Evolutionary conservation across 2,113 vertebrate species (phyloP), one percentile per base, ranked within the genome.

Genomic region (Chionomys nivalis): DNA sequence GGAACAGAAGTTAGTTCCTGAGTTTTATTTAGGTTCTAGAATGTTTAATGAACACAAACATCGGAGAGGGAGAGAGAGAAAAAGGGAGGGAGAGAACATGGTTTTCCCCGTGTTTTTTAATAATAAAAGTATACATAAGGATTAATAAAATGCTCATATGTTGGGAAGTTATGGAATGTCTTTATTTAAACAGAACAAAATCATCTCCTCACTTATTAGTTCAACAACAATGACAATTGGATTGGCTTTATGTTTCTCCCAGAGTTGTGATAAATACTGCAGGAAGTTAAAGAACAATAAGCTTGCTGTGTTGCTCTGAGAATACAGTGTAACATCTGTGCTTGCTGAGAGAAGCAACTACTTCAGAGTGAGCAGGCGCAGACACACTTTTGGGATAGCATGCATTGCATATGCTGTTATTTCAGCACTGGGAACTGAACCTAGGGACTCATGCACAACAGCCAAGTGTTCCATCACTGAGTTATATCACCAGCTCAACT

Each of bases 1-100:
- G 75, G 42, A 70, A 36, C 5, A 79, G 44, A 95, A 83, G 88
- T 75, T 90, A 79, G 55, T 21, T 28, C 39, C 52, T 87, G 21
- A 92, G 73, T 88, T 82, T 87, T 89, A 28, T 65, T 61, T 93
- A 76, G 72, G 66, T 88, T 90, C 88, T 88, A 86, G 87, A 91
- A 92, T 49, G 61, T n/a, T 36, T 47, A 90, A 88, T 31, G 2
- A 83, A 63, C 14, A 7, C 86, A 89, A 94, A 91, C 26, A 82
- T 77, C n/a, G 47, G n/a, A 87, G 55, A 58, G 79, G 58, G 91
- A 89, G 33, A 52, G 12, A 52, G 9, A 63, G 36, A 7, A 13
- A 7, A 4, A 63, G 1, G 16, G 9, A 63, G 1, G 16, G 52
- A n/a, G 36, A 33, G 9, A 47, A 88, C 33, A 52, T 24, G 4